Percentiles rank a stretch among this genome's conserved stretches.
Conservation (phyloP, 2,113 vertebrate genomes). For the Albula glossodonta region DNA sequence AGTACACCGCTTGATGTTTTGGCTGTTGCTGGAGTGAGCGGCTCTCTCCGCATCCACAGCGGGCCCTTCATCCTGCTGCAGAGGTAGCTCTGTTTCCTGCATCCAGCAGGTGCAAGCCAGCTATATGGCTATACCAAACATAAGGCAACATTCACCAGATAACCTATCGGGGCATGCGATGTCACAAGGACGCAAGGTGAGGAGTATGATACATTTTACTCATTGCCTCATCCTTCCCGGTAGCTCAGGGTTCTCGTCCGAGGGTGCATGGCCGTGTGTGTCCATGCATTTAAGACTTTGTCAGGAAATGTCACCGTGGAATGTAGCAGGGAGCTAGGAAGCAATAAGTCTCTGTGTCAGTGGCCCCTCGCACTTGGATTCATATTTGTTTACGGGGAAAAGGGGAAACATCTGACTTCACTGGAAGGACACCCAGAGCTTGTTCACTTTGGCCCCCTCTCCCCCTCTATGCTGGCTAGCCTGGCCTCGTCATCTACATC, state of each 20-base stretch:
- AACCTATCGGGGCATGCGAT: not conserved
- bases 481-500: slow-evolving; percentile 38
- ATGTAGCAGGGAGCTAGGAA: not conserved
- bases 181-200: not conserved
- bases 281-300: not conserved
- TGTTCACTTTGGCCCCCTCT: slow-evolving; percentile 3
- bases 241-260: not conserved
- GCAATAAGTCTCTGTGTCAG: not conserved
- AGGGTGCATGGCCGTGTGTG: not conserved
- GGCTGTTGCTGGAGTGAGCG: not conserved
- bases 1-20: not conserved
- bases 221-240: not conserved
- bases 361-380: not conserved
- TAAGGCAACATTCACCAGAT: not conserved
- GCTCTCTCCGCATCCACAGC: not conserved
- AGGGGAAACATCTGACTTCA: slow-evolving; percentile 7
- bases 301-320: not conserved
- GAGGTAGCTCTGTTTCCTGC: not conserved
- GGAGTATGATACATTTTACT: not conserved
- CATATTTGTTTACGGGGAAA: slow-evolving; percentile 16
- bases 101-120: not conserved
- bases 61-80: too few species aligned
- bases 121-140: not conserved
- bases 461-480: slow-evolving; percentile 25
- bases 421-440: not conserved